Evolutionary conservation across 2,888 invertebrate species (phyloP).

Genomic region (Ophion obscuratus): DNA sequence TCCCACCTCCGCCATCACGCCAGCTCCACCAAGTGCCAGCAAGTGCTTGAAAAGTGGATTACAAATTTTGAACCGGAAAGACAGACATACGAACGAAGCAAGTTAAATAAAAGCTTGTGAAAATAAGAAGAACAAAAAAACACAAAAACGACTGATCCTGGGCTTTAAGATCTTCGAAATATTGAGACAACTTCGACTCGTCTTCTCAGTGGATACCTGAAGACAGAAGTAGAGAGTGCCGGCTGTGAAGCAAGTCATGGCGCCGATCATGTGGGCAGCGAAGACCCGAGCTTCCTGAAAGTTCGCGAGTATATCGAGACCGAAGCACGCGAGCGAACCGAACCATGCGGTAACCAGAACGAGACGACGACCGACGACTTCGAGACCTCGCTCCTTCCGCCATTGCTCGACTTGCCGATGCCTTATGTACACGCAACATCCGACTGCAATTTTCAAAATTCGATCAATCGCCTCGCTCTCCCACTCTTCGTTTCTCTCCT

Average conservation of each 20-base stretch:
- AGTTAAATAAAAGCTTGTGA: no score
- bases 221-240: slow-evolving; percentile 86
- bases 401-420: slow-evolving; percentile 85
- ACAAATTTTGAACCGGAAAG: no score
- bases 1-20: no score
- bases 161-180: not conserved
- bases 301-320: slow-evolving; percentile 86
- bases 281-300: slow-evolving; percentile 87
- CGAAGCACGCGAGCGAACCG: slow-evolving; percentile 85
- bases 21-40: no score
- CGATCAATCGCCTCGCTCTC: not conserved
- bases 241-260: slow-evolving; percentile 86
- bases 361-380: slow-evolving; percentile 69
- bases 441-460: slow-evolving; percentile 80
- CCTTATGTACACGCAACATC: slow-evolving; percentile 85
- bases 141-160: no score
- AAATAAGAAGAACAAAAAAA: no score
- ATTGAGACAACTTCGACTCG: not conserved
- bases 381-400: slow-evolving; percentile 74
- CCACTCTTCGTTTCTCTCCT: not conserved
- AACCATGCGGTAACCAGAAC: slow-evolving; percentile 81
- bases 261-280: slow-evolving; percentile 86
- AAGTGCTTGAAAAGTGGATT: no score
- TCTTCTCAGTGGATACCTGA: slow-evolving; percentile 82
- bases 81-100: no score